Conservation (phyloP, 2,113 vertebrate genomes). For the Xiphophorus maculatus region DNA sequence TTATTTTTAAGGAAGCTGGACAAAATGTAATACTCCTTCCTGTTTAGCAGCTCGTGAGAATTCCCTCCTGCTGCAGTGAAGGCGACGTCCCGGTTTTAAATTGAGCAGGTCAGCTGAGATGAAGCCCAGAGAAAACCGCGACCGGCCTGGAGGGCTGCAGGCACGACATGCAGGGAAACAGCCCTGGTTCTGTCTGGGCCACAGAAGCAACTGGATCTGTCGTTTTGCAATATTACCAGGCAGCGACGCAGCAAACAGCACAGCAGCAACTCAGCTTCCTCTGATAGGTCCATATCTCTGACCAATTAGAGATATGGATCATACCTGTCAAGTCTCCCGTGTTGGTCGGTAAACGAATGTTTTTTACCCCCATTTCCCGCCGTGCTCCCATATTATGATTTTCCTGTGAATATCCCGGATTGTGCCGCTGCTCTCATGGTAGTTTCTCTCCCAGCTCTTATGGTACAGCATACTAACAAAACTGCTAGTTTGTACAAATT, state of each 20-base stretch:
- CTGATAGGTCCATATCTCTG: not conserved
- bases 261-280: constrained; percentile 20
- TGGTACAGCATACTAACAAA: no score
- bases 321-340: no score
- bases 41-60: constrained; percentile 4
- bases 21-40: constrained; percentile 47
- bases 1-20: constrained; percentile 56
- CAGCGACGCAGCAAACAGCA: constrained; percentile 20
- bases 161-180: constrained; percentile 48
- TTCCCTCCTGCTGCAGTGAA: constrained; percentile 13
- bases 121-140: constrained; percentile 10
- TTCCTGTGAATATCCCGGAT: no score
- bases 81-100: constrained; percentile 32
- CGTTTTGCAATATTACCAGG: constrained; percentile 37
- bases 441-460: no score
- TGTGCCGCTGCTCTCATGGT: no score
- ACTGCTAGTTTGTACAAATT: no score
- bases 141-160: constrained; percentile 1
- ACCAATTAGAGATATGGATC: no score
- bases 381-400: no score
- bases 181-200: constrained; percentile 23
- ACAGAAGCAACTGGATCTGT: constrained; percentile 36
- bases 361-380: no score
- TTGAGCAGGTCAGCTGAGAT: constrained; percentile 8
- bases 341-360: no score